Evolutionary conservation across 2,888 invertebrate species (phyloP), one percentile per base, ranked within the genome.

Genomic region (Ichneumoninae sp.): DNA sequence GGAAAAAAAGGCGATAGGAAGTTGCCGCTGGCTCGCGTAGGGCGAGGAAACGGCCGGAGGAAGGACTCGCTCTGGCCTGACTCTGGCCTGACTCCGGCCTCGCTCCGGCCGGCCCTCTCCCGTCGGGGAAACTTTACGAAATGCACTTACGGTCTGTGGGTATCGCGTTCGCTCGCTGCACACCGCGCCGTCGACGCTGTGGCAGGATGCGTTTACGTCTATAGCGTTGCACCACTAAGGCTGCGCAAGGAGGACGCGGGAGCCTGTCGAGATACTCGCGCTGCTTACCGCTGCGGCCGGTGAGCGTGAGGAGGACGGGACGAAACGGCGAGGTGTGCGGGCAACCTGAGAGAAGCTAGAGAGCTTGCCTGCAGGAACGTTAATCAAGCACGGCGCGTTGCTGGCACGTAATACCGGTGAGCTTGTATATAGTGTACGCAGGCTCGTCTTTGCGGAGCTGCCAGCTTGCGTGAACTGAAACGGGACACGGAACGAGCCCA

Each of bases 301-400:
- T 63, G 60, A 30, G 33, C 60, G 33, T 7, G 30, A 33, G 44
- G 44, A 44, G 44, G 60, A 63, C 30, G 30, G 30, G 30, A 30
- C n/a, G 60, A 82, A 70, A 44, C 40, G 26, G 44, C 74, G 69
- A 80, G 69, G 65, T 84, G 70, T 69, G 66, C 70, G 65, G n/a
- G 60, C 30, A 63, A 63, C 60, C 60, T 63, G 60, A 63, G 60
- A 63, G 47, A 83, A 85, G 69, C 54, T 30, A 69, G 54, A 65
- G 65, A 50, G 47, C 57, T 52, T 22, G 63, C 87, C 65, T 60
- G 84, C 71, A 83, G 85, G 83, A 87, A 84, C 83, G 85, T 88
- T 88, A 87, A 85, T 88, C 87, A 86, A 68, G 71, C 86, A 76
- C 84, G 85, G 81, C 86, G 86, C 83, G 87, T 80, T 83, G 83